Evolutionary conservation across 2,113 vertebrate species (phyloP).

Genomic region (Cettia cetti): DNA sequence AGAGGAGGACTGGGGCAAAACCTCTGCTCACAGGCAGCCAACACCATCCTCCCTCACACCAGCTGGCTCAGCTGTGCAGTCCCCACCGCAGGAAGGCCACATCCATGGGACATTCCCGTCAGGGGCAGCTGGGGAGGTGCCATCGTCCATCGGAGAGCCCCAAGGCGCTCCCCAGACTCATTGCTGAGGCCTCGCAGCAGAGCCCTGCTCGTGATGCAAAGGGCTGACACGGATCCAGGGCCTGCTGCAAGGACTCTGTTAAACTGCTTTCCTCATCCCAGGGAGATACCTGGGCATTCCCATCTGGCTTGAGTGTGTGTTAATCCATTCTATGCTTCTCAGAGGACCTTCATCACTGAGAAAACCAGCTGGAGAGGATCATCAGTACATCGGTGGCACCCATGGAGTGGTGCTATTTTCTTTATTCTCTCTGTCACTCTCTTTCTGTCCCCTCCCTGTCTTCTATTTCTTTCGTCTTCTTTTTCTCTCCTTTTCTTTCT

Average conservation of each 20-base stretch:
- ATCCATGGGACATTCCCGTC: fast-evolving
- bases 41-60: neutral
- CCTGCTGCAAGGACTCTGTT: neutral
- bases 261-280: neutral
- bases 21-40: neutral
- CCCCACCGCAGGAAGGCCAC: neutral
- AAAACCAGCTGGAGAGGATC: neutral
- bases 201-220: neutral
- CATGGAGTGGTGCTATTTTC: neutral
- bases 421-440: neutral
- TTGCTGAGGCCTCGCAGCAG: neutral
- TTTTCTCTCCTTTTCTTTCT: no score
- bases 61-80: neutral
- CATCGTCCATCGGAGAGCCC: no score
- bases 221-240: neutral
- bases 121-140: fast-evolving
- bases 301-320: fast-evolving
- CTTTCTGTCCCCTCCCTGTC: neutral
- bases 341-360: no score
- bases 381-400: fast-evolving
- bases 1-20: fast-evolving
- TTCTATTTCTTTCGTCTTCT: neutral
- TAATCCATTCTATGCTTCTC: fast-evolving
- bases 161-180: neutral
- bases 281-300: neutral